Percentiles rank a stretch among this genome's conserved stretches.
Evolutionary conservation across 2,797 vertebrate genomes (phyloP).

Genomic region (Bradypodion ventrale): DNA sequence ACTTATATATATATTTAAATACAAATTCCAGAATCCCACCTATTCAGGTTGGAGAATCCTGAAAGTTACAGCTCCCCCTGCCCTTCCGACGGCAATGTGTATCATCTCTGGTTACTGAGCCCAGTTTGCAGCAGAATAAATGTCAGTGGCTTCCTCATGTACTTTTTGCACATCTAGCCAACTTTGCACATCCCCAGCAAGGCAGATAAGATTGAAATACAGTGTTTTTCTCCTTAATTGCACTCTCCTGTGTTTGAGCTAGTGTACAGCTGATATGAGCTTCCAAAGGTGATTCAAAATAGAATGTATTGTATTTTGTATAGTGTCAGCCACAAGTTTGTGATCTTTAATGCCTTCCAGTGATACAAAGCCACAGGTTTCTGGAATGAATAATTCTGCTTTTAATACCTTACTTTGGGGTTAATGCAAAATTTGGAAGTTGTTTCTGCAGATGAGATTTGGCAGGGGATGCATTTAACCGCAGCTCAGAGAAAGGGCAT

Average conservation of each 20-base stretch:
- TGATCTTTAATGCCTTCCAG: not conserved
- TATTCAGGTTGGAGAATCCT: no score
- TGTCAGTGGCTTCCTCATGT: not conserved
- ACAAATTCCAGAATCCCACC: no score
- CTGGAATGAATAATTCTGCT: constrained; percentile 1
- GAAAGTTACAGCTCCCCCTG: no score
- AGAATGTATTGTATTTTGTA: constrained; percentile 30
- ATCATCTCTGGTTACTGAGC: not conserved
- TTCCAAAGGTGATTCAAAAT: constrained; percentile 4
- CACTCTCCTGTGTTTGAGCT: not conserved
- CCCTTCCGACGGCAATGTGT: no score
- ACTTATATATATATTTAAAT: no score
- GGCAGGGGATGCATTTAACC: not conserved
- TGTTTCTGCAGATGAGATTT: accelerated
- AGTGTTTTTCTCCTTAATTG: not conserved
- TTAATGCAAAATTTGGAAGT: accelerated
- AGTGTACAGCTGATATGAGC: constrained; percentile 1
- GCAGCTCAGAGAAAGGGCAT: not conserved
- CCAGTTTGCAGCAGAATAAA: not conserved
- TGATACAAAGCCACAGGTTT: constrained; percentile 2
- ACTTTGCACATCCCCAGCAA: not conserved
- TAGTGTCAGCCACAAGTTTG: constrained; percentile 8
- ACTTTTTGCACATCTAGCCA: no score
- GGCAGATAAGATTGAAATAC: not conserved
- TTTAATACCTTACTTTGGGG: constrained; percentile 1